phyloP scores from a whole-genome alignment of 1,140 invertebrate genomes.

The Spodoptera frugiperda region DNA sequence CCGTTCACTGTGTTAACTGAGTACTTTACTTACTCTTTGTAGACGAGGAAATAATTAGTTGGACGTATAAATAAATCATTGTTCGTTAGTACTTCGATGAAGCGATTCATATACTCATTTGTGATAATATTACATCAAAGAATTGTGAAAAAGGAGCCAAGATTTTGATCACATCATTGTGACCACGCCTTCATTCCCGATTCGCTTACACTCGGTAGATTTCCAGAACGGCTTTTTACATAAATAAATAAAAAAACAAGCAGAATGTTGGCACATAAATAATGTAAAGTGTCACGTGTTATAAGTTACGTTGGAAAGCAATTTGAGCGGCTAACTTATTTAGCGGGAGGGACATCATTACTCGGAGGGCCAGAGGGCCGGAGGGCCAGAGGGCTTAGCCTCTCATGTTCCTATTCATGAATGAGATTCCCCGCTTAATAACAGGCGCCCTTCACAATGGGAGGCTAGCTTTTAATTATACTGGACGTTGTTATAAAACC shows the following conservation, averaged over 20 bases:
- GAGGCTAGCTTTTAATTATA: slow-evolving; percentile 24
- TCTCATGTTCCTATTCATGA: slow-evolving; percentile 48
- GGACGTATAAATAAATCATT: too few species aligned
- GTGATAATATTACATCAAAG: too few species aligned
- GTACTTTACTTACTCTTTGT: too few species aligned
- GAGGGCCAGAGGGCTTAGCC: slow-evolving; percentile 29
- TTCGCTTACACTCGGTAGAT: too few species aligned
- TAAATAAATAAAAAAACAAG: too few species aligned
- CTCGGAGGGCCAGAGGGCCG: slow-evolving; percentile 28
- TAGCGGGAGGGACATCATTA: slow-evolving; percentile 39
- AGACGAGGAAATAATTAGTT: too few species aligned
- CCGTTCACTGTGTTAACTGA: background rate
- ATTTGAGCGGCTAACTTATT: slow-evolving; percentile 40
- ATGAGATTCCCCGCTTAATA: slow-evolving; percentile 43
- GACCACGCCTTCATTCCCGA: too few species aligned
- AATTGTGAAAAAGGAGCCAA: too few species aligned
- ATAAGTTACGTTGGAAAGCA: slow-evolving; percentile 36
- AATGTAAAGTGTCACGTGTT: slow-evolving; percentile 2
- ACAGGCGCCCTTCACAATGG: slow-evolving; percentile 19
- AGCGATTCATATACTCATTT: too few species aligned
- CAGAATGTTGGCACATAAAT: background rate
- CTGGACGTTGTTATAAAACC: background rate
- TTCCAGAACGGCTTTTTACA: too few species aligned
- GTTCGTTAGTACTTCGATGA: too few species aligned
- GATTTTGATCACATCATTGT: too few species aligned